These are phyloP conservation scores for Dasysyrphus tricinctus DNA, from an alignment of 2,888 invertebrate species.

Conservation along the genomic window DNA sequence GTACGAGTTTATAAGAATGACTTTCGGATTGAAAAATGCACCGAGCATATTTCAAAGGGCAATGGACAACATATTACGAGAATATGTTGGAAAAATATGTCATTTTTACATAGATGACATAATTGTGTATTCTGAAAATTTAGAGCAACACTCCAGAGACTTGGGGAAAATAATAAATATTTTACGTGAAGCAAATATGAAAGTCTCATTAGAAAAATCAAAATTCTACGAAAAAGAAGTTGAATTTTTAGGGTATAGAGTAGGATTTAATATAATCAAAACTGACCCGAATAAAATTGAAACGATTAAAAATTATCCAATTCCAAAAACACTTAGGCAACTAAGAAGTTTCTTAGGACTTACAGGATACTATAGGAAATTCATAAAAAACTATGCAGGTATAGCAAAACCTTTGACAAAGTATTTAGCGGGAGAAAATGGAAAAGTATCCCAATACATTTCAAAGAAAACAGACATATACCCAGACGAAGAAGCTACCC, in stretches of 20 bases:
- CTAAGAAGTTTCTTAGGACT: constrained; percentile 10
- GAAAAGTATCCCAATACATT: background rate
- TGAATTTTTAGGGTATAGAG: constrained; percentile 12
- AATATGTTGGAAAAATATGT: background rate
- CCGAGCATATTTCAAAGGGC: constrained; percentile 1
- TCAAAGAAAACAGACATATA: constrained; percentile 25
- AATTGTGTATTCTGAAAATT: background rate
- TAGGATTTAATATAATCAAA: background rate
- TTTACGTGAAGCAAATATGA: constrained; percentile 23
- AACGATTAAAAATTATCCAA: background rate
- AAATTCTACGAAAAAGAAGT: background rate
- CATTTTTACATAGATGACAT: background rate
- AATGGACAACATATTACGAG: background rate
- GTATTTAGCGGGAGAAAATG: background rate
- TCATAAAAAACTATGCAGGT: background rate
- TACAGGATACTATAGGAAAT: background rate
- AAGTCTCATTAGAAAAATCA: constrained; percentile 10
- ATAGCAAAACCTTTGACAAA: constrained; percentile 21
- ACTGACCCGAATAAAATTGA: background rate
- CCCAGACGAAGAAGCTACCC: background rate
- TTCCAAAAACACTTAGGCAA: background rate
- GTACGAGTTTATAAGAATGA: background rate
- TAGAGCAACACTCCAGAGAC: background rate
- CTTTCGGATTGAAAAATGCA: background rate
- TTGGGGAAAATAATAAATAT: background rate